phyloP scores from a whole-genome alignment of 2,113 vertebrate genomes.

The Heteronetta atricapilla region DNA sequence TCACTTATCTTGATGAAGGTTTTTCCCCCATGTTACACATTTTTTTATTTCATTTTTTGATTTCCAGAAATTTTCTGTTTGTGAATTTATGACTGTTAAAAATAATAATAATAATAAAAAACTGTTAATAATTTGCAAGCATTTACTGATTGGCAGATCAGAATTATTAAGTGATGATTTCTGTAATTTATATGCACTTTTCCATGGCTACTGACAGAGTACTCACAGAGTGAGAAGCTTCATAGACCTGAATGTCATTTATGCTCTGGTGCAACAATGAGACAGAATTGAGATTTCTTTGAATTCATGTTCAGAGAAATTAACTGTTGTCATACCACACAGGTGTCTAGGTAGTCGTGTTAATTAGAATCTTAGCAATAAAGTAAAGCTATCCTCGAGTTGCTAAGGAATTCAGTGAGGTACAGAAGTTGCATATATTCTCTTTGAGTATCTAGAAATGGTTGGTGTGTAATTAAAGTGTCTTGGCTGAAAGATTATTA shows the following conservation, averaged over 20 bases:
- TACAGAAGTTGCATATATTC: neutral
- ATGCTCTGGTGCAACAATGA: neutral
- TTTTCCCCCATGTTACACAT: neutral
- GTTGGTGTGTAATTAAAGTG: neutral
- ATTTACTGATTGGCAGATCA: neutral
- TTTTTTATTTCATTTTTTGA: neutral
- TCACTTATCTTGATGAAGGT: neutral
- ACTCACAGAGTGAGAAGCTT: neutral
- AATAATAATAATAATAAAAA: neutral
- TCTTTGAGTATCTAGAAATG: neutral
- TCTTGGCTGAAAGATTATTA: neutral
- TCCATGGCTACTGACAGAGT: neutral
- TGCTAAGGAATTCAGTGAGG: neutral
- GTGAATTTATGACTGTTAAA: neutral
- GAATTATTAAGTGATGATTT: neutral
- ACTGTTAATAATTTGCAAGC: neutral
- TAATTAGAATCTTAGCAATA: neutral
- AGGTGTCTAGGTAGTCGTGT: accelerated
- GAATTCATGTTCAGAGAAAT: neutral
- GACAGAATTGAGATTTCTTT: neutral
- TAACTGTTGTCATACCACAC: neutral
- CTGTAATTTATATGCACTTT: neutral
- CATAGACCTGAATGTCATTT: neutral
- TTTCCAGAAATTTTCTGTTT: neutral
- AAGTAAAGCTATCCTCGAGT: neutral